phyloP scores from a whole-genome alignment of 2,113 vertebrate species.

The Callipepla squamata region DNA sequence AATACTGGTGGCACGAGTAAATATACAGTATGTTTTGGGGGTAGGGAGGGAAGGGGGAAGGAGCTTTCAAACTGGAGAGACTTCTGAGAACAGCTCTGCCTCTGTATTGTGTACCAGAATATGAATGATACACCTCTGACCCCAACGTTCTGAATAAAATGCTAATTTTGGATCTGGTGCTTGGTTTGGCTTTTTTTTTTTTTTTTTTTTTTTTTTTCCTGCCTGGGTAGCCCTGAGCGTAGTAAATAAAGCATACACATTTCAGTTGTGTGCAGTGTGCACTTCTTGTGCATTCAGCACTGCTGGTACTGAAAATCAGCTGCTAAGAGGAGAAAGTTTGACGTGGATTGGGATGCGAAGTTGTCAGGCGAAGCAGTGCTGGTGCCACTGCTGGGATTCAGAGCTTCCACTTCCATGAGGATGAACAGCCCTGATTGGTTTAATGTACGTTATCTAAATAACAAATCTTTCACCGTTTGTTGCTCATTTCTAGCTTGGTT shows the following conservation, averaged over 20 bases:
- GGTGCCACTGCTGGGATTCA: background rate
- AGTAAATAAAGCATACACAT: background rate
- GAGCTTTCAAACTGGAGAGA: conserved; percentile 91
- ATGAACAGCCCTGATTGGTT: background rate
- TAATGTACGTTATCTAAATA: background rate
- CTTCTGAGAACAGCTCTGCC: conserved; percentile 91
- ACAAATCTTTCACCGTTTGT: background rate
- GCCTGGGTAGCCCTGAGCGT: conserved; percentile 39
- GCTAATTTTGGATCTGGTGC: conserved; percentile 97
- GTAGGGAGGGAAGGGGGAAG: conserved; percentile 64
- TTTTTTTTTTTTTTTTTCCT: conserved; percentile 49
- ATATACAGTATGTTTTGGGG: conserved; percentile 73
- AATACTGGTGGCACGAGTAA: conserved; percentile 81
- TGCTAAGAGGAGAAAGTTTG: background rate
- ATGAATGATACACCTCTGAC: conserved; percentile 95
- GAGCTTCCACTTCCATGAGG: background rate
- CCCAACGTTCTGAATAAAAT: conserved; percentile 99
- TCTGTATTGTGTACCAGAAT: conserved; percentile 96
- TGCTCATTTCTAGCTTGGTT: background rate
- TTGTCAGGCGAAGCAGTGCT: background rate
- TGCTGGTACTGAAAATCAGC: background rate
- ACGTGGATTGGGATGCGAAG: background rate
- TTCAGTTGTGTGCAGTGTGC: background rate
- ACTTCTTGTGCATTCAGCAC: background rate
- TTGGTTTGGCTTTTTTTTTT: conserved; percentile 78